Evolutionary conservation across 37 sponge, comb jelly and placozoan species (phyloP).

Genomic region (Theonella swinhoei): DNA sequence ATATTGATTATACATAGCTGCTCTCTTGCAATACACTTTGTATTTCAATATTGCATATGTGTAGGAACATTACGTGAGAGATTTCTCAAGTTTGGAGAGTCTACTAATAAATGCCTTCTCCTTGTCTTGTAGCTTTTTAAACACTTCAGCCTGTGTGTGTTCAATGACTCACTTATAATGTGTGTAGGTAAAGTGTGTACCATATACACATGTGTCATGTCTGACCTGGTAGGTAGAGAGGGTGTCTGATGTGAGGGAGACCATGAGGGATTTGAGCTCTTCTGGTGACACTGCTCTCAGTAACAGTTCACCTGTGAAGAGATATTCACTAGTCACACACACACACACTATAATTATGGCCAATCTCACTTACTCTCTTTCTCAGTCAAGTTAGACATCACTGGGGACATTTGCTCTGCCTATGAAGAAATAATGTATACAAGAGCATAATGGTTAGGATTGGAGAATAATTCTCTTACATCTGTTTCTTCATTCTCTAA

Average conservation of each 20-base stretch:
- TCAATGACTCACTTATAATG: neutral
- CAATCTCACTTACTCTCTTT: neutral
- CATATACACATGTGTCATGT: neutral
- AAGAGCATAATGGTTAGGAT: too few relatives aligned
- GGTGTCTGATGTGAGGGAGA: slow-evolving; percentile 3
- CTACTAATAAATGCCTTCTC: slow-evolving; percentile 20
- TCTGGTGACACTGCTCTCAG: slow-evolving; percentile 27
- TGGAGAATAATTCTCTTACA: too few relatives aligned
- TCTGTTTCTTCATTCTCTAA: neutral
- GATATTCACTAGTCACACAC: neutral
- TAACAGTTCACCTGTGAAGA: neutral
- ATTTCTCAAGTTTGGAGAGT: slow-evolving; percentile 48
- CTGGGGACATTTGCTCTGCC: neutral
- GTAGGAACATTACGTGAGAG: neutral
- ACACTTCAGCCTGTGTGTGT: slow-evolving; percentile 12
- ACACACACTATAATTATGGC: neutral
- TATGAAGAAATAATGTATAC: neutral
- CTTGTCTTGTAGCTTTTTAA: slow-evolving; percentile 26
- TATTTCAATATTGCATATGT: neutral
- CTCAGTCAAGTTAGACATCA: neutral
- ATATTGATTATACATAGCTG: too few relatives aligned
- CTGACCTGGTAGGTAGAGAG: slow-evolving; percentile 37
- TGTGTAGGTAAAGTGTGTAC: neutral
- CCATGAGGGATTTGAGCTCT: slow-evolving; percentile 43
- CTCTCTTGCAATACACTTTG: too few relatives aligned